Percentiles rank a stretch among this genome's conserved stretches.
These are phyloP conservation scores for Rhea americana DNA, from an alignment of 2,113 vertebrate genomes.

Conservation along the genomic window DNA sequence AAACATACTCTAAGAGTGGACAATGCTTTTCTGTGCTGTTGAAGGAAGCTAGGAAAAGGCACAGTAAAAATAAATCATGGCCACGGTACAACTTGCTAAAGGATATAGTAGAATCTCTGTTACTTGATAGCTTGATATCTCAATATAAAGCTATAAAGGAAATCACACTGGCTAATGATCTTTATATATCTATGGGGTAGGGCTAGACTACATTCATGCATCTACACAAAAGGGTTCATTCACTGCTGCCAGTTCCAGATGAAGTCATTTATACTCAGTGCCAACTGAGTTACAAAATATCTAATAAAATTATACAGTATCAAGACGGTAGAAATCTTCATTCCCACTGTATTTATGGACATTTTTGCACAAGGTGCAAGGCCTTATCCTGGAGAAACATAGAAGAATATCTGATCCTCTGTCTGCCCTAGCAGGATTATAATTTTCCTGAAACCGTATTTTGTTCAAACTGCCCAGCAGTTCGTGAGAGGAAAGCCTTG, in stretches of 20 bases:
- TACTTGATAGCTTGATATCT: neutral
- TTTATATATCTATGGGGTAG: neutral
- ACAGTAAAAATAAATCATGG: neutral
- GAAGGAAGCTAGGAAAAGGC: neutral
- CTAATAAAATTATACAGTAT: neutral
- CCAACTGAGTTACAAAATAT: neutral
- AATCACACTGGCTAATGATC: neutral
- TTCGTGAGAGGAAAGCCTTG: neutral
- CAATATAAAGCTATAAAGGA: neutral
- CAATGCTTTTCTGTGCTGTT: neutral
- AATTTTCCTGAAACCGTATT: neutral
- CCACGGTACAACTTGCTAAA: neutral
- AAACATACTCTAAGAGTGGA: neutral
- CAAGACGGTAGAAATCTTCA: neutral
- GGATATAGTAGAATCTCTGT: neutral
- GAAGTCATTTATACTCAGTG: neutral
- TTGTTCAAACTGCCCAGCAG: neutral
- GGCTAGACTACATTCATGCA: neutral
- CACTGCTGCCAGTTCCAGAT: neutral
- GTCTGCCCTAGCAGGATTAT: neutral
- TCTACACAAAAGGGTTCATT: neutral
- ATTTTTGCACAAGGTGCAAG: fast-evolving
- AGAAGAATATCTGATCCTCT: neutral
- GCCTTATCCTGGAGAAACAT: neutral
- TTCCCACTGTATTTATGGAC: neutral